Base-by-base conservation (phyloP, 2,113 vertebrate genomes). In the Gymnarchus niloticus region DNA sequence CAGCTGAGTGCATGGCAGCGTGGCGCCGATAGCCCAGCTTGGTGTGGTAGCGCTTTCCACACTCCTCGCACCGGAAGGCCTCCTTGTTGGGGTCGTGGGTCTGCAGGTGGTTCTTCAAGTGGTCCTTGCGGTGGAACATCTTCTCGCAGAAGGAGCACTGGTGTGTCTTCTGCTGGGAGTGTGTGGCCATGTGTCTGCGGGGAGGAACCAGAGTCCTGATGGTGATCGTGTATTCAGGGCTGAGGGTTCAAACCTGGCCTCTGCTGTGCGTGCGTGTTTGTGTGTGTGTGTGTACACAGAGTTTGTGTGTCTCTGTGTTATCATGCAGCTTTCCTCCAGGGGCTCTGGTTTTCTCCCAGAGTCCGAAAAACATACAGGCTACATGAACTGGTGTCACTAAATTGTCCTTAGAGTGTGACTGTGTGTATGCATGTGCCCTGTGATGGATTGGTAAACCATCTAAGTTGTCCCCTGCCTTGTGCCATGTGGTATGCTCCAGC, bases 1-100 rank as follows among this genome's bases (percentile, higher is more conserved):
- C 91, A 0, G 94, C 93, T 0, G 94, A 92, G 0, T 95, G 92
- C 88, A 97, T 93, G 49, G 95, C 97, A 88, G 98, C 92, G 84
- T 99, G 98, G 0, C 98, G 96, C 88, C 96, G 90, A 86, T 97
- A 98, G 85, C 97, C 98, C 5, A 99, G 93, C 69, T 99, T 97
- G 0, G 98, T 99, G 93, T 97, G 98, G 90, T 98, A 99, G 93
- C 97, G 97, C 92, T 99, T 99, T 86, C 97, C 97, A 0, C 98
- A 99, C 91, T 98, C 96, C 0, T 97, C 96, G 54, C 98, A 99
- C 91, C 95, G 96, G 41, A 98, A 97, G 44, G 97, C 95, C 90
- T 97, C 97, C 90, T 97, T 96, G 93, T 95, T 95, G 90, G 95
- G 92, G 14, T 96, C 95, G 10, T 95, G 95, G 44, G 97, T 97